phyloP scores from a whole-genome alignment of 2,113 vertebrate genomes.

The Cepphus grylle region DNA sequence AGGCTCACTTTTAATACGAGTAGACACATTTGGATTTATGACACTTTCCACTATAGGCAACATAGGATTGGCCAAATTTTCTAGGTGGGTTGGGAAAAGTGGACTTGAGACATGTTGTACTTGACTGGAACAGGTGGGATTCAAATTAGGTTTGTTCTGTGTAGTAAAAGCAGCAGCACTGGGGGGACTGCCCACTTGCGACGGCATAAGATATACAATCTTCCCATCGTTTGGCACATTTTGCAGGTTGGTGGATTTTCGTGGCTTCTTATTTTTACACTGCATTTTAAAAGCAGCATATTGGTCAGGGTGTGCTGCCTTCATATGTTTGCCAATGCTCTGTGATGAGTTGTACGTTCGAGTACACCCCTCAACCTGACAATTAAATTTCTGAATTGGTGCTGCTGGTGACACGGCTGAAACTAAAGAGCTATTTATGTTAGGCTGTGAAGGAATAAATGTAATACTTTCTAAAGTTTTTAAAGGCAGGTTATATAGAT shows the following conservation, averaged over 20 bases:
- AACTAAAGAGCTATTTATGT: constrained; percentile 55
- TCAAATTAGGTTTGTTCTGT: constrained; percentile 74
- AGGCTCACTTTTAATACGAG: constrained; percentile 76
- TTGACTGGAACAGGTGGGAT: constrained; percentile 65
- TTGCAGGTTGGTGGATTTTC: constrained; percentile 57
- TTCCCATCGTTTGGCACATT: constrained; percentile 68
- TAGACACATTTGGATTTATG: constrained; percentile 61
- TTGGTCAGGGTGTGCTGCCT: constrained; percentile 87
- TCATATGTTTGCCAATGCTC: constrained; percentile 96
- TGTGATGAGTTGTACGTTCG: constrained; percentile 88
- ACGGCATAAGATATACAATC: constrained; percentile 61
- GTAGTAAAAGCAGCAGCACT: constrained; percentile 66
- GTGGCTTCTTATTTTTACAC: constrained; percentile 78
- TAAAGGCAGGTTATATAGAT: constrained; percentile 72
- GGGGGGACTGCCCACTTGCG: constrained; percentile 62
- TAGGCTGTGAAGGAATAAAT: constrained; percentile 61
- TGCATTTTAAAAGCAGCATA: constrained; percentile 87
- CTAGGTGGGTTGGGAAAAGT: constrained; percentile 78
- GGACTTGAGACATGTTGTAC: constrained; percentile 70
- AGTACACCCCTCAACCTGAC: constrained; percentile 86
- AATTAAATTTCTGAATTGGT: constrained; percentile 81
- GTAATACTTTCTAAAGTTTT: constrained; percentile 76
- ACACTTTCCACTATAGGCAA: constrained; percentile 79
- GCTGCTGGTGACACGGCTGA: constrained; percentile 62
- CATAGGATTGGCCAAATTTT: constrained; percentile 78